Percentiles rank a stretch among this genome's conserved stretches.
These are phyloP conservation scores for Hycleus phaleratus DNA, from an alignment of 1,140 invertebrate genomes.

Conservation along the genomic window DNA sequence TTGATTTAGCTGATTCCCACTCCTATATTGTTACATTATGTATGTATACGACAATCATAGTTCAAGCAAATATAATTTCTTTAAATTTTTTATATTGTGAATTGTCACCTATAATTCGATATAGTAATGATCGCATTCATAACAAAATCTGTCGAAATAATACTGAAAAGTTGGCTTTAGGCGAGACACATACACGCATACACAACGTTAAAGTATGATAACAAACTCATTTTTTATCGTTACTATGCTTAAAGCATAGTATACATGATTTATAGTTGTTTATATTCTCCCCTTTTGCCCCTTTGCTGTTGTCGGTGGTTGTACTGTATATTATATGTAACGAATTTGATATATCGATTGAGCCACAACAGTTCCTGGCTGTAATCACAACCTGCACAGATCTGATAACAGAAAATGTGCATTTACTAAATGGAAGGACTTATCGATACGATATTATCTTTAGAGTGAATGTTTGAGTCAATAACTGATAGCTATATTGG, in stretches of 20 bases:
- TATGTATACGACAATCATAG: background rate
- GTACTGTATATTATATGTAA: conserved; percentile 8
- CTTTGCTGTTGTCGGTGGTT: too few species aligned
- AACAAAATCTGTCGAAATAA: conserved; percentile 4
- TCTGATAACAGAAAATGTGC: conserved; percentile 19
- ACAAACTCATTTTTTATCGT: conserved; percentile 22
- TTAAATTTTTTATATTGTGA: too few species aligned
- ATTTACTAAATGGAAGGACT: conserved; percentile 15
- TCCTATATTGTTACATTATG: too few species aligned
- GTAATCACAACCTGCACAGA: conserved; percentile 17
- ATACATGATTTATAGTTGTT: conserved; percentile 23
- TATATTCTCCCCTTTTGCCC: conserved; percentile 17
- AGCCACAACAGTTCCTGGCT: conserved; percentile 13
- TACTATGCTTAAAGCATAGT: conserved; percentile 13
- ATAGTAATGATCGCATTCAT: too few species aligned
- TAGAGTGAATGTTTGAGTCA: background rate
- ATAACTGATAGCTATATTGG: too few species aligned
- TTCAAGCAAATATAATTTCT: too few species aligned
- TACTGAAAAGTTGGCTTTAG: conserved; percentile 12
- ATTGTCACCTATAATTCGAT: too few species aligned
- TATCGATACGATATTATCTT: conserved; percentile 8
- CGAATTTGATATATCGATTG: conserved; percentile 22
- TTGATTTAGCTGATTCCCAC: too few species aligned
- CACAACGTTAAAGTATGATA: conserved; percentile 18
- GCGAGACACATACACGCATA: conserved; percentile 9